Conservation (phyloP, 92 coral and sea anemone genomes). For the Bergia puertoricense region DNA sequence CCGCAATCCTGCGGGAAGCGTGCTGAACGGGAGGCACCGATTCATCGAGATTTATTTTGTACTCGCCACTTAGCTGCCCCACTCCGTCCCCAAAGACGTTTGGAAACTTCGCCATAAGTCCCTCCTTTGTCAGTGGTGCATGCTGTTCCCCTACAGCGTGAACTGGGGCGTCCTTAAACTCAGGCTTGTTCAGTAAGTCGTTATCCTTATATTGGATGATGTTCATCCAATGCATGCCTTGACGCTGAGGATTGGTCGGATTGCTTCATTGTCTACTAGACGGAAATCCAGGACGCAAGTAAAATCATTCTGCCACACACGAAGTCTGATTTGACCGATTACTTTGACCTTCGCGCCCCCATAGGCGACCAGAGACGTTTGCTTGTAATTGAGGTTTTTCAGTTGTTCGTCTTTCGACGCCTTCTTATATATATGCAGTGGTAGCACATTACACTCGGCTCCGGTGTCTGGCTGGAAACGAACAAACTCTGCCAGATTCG, state of each 20-base stretch:
- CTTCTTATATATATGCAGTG: slow-evolving; percentile 38
- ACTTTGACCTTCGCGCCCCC: slow-evolving; percentile 45
- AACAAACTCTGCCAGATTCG: neutral
- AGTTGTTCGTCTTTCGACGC: slow-evolving; percentile 34
- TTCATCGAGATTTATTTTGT: slow-evolving; percentile 30
- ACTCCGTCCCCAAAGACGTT: slow-evolving; percentile 43
- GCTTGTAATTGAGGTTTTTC: neutral
- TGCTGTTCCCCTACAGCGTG: slow-evolving; percentile 8
- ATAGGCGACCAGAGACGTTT: slow-evolving; percentile 39
- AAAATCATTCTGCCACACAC: slow-evolving; percentile 31
- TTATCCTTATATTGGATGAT: slow-evolving; percentile 54
- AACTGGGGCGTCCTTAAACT: neutral
- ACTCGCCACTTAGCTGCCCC: slow-evolving; percentile 50
- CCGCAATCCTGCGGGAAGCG: slow-evolving; percentile 26
- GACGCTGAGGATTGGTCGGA: slow-evolving; percentile 45
- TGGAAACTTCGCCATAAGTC: slow-evolving; percentile 39
- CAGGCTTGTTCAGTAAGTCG: slow-evolving; percentile 35
- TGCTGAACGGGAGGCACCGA: slow-evolving; percentile 42
- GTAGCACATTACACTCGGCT: slow-evolving; percentile 47
- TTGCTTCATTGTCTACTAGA: slow-evolving; percentile 39
- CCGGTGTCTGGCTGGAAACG: slow-evolving; percentile 63
- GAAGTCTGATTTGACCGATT: slow-evolving; percentile 36
- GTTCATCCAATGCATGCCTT: slow-evolving; percentile 48
- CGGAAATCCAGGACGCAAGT: slow-evolving; percentile 36
- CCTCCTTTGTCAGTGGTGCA: slow-evolving; percentile 3